Base-by-base conservation (phyloP, 2,888 invertebrate genomes). In the Parnassius smintheus region DNA sequence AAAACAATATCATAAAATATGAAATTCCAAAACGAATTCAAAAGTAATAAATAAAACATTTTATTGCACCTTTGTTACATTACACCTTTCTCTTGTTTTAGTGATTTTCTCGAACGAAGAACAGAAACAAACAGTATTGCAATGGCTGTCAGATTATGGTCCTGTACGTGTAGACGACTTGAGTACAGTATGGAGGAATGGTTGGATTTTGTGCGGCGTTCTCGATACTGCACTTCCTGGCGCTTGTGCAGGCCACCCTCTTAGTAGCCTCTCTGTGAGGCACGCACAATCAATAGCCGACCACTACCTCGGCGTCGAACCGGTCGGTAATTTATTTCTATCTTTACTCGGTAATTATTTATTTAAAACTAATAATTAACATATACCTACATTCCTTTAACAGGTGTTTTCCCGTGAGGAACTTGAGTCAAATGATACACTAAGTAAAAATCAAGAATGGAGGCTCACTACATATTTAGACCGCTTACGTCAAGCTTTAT, bases 261-360 rank as follows among this genome's bases (percentile, higher is more conserved):
- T 93, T 0, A 85, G 86, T 0, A 80, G 81, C 57, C 81, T 90
- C 4, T 83, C 88, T 0, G 63, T 92, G 59, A 83, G 86, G 67
- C 94, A 94, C 71, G 94, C 93, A 49, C 94, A 94, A 78, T 84
- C 92, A 8, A 89, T 94, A 56, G 93, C 93, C 48, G 93, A 93
- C 66, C 92, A 93, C 74, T 93, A 94, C 75, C 86, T 94, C 69
- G 93, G 93, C 73, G 89, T 94, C 68, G 83, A 90, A 69, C 93
- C 93, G 75, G 94, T 94, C 74, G 88, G 88, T 63, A 49, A 49
- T 4, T 9, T 12, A 49, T 2, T 2, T n/a, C 12, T 7, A n/a
- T 46, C 7, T n/a, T n/a, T n/a, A 46, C 12, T 46, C 3, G n/a
- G 3, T n/a, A 11, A n/a, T 2, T n/a, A 46, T n/a, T n/a, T n/a